These are phyloP conservation scores for Priocnemis perturbator DNA, from an alignment of 2,888 invertebrate species.

Conservation along the genomic window DNA sequence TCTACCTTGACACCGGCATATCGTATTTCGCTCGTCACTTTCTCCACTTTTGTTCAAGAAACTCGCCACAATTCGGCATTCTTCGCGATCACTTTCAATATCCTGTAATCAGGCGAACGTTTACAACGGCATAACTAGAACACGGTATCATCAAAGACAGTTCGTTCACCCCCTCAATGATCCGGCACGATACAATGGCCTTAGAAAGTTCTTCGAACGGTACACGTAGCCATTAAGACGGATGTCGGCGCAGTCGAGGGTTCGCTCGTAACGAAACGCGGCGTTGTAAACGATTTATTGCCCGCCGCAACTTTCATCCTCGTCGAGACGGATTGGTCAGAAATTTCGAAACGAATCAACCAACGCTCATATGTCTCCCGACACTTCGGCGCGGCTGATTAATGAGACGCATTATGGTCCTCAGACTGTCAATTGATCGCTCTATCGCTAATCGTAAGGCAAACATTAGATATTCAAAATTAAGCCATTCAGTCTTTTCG, in stretches of 20 bases:
- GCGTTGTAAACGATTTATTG: conserved; percentile 35
- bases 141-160: too few species aligned
- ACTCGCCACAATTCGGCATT: not conserved
- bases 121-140: too few species aligned
- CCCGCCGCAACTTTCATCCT: conserved; percentile 47
- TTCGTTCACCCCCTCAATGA: not conserved
- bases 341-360: conserved; percentile 47
- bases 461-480: too few species aligned
- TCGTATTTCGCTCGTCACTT: too few species aligned
- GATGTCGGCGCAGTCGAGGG: conserved; percentile 4
- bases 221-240: conserved; percentile 3
- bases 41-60: too few species aligned
- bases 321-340: conserved; percentile 26
- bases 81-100: not conserved
- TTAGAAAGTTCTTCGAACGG: conserved; percentile 47
- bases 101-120: not conserved
- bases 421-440: too few species aligned
- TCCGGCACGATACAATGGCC: conserved; percentile 24
- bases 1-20: too few species aligned
- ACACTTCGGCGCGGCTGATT: conserved; percentile 27
- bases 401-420: conserved; percentile 2
- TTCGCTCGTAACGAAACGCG: conserved; percentile 17
- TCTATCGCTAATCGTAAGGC: too few species aligned
- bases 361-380: conserved; percentile 24
- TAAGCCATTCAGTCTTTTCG: too few species aligned